A percentile compares a stretch with the other conserved stretches of the same genome.
Conservation (phyloP, 2,113 vertebrate genomes). For the Podarcis raffonei region DNA sequence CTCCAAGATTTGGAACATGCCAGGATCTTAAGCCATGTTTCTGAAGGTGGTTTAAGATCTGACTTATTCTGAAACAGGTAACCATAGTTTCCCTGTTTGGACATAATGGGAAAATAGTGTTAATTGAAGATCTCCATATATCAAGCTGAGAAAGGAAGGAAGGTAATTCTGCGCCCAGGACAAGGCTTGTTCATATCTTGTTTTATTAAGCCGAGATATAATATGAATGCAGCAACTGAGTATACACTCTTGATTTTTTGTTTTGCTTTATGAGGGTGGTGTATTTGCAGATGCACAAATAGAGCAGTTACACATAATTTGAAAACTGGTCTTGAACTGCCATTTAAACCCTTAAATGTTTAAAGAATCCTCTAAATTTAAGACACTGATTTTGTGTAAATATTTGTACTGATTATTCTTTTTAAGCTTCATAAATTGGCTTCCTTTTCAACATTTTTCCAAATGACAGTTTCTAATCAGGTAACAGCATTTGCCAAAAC, state of each 20-base stretch:
- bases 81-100: background rate
- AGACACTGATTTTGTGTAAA: background rate
- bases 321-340: background rate
- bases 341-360: background rate
- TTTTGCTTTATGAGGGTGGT: background rate
- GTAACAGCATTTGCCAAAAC: background rate
- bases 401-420: background rate
- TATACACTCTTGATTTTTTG: background rate
- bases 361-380: background rate
- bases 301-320: background rate
- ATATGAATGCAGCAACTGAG: background rate
- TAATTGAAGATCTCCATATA: too few species aligned
- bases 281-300: background rate
- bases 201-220: background rate
- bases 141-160: background rate
- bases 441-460: background rate
- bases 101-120: background rate
- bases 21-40: too few species aligned
- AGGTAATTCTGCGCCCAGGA: too few species aligned
- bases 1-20: too few species aligned
- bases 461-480: background rate
- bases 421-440: background rate
- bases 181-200: background rate
- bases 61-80: background rate
- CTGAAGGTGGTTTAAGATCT: background rate